Evolutionary conservation across 2,888 invertebrate species (phyloP).

Genomic region (Philopedon plagiatum): DNA sequence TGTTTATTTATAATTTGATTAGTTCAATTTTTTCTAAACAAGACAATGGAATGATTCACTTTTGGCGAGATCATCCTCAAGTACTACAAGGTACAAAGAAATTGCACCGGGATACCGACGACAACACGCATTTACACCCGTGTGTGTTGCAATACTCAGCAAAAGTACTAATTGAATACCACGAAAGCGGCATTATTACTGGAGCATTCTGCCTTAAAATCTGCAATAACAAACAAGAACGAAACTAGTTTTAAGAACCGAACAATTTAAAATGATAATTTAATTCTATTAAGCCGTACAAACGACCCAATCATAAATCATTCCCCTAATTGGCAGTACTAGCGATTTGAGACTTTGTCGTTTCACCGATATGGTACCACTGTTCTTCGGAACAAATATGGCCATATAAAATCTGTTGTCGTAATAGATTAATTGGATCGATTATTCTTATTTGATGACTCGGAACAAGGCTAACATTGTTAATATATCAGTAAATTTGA

Average conservation of each 20-base stretch:
- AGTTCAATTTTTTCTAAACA: no score
- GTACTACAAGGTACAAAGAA: no score
- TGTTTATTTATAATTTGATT: no score
- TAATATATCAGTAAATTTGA: background rate
- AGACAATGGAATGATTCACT: no score
- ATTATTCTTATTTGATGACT: conserved; percentile 19
- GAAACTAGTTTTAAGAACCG: conserved; percentile 33
- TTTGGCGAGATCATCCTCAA: no score
- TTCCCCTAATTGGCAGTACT: conserved; percentile 48
- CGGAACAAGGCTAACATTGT: background rate
- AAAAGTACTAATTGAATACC: no score
- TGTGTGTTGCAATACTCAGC: no score
- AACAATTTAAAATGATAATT: conserved; percentile 46
- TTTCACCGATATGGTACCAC: conserved; percentile 43
- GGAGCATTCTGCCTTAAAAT: conserved; percentile 22
- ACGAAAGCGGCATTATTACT: background rate
- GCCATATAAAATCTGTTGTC: conserved; percentile 36
- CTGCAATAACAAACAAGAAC: conserved; percentile 33
- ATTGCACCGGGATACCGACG: no score
- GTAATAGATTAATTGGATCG: conserved; percentile 36
- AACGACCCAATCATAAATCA: conserved; percentile 47
- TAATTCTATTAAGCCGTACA: conserved; percentile 45
- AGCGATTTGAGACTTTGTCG: conserved; percentile 33
- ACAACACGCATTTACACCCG: no score
- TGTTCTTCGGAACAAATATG: conserved; percentile 42